Conservation (phyloP, 2,888 invertebrate genomes). For the Apantesis nais region DNA sequence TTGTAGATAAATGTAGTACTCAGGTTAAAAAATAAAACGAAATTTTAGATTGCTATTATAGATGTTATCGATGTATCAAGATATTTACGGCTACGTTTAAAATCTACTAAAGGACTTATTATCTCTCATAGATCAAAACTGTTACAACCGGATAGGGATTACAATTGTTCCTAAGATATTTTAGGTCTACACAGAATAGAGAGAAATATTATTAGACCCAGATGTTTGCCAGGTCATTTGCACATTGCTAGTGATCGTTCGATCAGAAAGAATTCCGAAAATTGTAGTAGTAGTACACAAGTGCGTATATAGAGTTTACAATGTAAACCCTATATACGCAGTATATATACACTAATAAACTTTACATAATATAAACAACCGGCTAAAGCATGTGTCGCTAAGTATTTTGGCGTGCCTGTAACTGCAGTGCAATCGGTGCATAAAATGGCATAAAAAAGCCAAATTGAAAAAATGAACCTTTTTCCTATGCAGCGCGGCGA, state of each 20-base stretch:
- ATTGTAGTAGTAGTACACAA: not conserved
- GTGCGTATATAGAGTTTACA: not conserved
- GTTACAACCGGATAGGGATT: not conserved
- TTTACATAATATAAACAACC: not conserved
- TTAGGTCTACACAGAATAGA: not conserved
- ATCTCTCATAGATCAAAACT: constrained; percentile 2
- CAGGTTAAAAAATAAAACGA: not conserved
- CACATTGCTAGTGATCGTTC: not conserved
- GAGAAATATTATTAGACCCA: not conserved
- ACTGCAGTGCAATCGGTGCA: not conserved
- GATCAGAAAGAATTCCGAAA: not conserved
- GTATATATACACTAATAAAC: too few species aligned
- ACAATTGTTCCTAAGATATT: not conserved
- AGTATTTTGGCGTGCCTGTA: not conserved
- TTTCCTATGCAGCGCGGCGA: not conserved
- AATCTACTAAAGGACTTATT: not conserved
- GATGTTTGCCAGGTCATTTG: not conserved
- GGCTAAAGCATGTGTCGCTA: not conserved
- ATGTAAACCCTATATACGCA: too few species aligned
- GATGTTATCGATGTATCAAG: not conserved
- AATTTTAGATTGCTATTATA: too few species aligned
- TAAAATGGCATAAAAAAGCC: not conserved
- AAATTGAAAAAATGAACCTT: not conserved
- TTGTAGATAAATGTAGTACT: too few species aligned
- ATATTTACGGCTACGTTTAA: not conserved